Evolutionary conservation across 2,888 invertebrate genomes (phyloP).

Genomic region (Trypoxylon attenuatum): DNA sequence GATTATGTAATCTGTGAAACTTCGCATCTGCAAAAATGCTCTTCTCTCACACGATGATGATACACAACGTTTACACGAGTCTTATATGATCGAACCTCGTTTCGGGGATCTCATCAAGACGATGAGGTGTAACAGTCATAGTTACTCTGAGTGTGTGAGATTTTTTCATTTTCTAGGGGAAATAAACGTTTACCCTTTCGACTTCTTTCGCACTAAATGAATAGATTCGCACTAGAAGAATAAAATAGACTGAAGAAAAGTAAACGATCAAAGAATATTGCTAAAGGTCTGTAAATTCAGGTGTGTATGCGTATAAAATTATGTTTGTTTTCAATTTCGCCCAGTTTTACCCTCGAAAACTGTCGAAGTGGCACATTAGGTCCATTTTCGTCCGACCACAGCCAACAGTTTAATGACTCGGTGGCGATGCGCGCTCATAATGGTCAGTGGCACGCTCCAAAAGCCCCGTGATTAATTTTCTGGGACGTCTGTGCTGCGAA

Average conservation of each 20-base stretch:
- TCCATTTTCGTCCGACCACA: constrained; percentile 32
- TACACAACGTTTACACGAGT: constrained; percentile 52
- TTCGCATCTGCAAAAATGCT: too few relatives aligned
- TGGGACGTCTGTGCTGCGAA: constrained; percentile 43
- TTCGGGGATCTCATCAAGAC: constrained; percentile 47
- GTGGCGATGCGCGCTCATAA: constrained; percentile 25
- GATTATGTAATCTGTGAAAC: not conserved
- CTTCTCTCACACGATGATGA: constrained; percentile 62
- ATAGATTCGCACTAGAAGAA: too few relatives aligned
- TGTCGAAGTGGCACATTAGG: constrained; percentile 48
- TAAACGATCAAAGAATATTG: too few relatives aligned
- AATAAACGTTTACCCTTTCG: too few relatives aligned
- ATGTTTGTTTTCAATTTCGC: constrained; percentile 13
- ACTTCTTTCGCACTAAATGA: too few relatives aligned
- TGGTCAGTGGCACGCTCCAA: constrained; percentile 45
- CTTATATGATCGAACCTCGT: constrained; percentile 37
- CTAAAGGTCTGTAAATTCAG: too few relatives aligned
- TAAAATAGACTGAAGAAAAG: too few relatives aligned
- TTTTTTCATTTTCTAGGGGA: too few relatives aligned
- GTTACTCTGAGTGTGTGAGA: constrained; percentile 69
- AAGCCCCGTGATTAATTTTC: constrained; percentile 58
- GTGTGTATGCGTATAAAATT: too few relatives aligned
- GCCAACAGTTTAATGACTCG: too few relatives aligned
- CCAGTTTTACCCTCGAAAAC: not conserved
- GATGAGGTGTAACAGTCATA: constrained; percentile 62